Evolutionary conservation across 2,113 vertebrate genomes (phyloP).

Genomic region (Danionella cerebrum): DNA sequence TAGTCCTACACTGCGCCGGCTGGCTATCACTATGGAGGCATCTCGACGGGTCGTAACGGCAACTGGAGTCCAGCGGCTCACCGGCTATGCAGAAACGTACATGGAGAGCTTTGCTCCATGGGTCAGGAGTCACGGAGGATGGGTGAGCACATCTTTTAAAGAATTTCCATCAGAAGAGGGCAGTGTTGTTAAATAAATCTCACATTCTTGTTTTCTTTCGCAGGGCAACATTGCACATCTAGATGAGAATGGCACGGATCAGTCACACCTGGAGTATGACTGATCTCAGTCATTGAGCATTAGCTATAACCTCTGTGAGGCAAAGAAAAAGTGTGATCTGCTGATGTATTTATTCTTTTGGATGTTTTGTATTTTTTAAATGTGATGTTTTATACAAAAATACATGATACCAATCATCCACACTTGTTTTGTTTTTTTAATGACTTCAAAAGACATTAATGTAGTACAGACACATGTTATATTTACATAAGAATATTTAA

Average conservation of each 20-base stretch:
- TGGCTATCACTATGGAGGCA: conserved; percentile 65
- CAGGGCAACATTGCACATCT: conserved; percentile 53
- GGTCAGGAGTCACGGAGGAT: conserved; percentile 64
- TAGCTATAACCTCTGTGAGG: background rate
- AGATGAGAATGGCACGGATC: conserved; percentile 22
- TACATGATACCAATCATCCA: background rate
- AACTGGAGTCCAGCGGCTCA: conserved; percentile 56
- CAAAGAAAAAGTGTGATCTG: background rate
- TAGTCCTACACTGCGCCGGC: conserved; percentile 57
- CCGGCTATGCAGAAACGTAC: conserved; percentile 56
- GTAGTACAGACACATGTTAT: background rate
- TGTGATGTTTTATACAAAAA: conserved; percentile 18
- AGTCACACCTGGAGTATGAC: conserved; percentile 45
- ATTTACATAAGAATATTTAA: background rate
- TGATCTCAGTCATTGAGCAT: conserved; percentile 29
- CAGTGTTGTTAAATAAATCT: background rate
- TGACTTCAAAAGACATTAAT: background rate
- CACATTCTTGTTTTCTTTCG: background rate
- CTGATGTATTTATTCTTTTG: conserved; percentile 24
- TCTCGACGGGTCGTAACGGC: conserved; percentile 62
- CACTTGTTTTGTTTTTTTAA: background rate
- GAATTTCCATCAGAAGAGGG: background rate
- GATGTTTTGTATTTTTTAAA: background rate
- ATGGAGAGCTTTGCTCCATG: conserved; percentile 65
- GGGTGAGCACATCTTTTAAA: conserved; percentile 49